Conservation (phyloP, 1,140 invertebrate species). For the Brachionus koreanus region DNA sequence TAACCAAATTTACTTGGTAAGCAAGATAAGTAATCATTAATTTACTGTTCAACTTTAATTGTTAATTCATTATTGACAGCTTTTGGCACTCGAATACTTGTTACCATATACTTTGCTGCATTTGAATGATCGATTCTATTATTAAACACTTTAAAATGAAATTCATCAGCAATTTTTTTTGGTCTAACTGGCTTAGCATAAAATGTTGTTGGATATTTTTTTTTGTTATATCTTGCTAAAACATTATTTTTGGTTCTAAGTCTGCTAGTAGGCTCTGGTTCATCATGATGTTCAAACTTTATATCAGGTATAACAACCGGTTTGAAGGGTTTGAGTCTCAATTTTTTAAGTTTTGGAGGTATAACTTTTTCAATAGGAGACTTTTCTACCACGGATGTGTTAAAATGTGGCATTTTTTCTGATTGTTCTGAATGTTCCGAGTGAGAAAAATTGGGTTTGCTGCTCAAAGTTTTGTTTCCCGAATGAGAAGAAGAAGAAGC, state of each 20-base stretch:
- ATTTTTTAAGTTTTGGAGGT: not conserved
- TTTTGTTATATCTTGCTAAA: slow-evolving; percentile 1
- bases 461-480: not conserved
- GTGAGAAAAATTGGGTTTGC: not conserved
- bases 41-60: not conserved
- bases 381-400: not conserved
- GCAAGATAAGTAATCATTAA: too few relatives aligned
- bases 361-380: not conserved
- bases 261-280: not conserved
- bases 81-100: slow-evolving; percentile 17
- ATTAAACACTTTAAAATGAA: not conserved
- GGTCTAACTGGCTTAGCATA: slow-evolving; percentile 22
- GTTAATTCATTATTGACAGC: not conserved
- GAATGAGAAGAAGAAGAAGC: not conserved
- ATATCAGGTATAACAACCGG: not conserved
- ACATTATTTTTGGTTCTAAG: not conserved
- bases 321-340: not conserved
- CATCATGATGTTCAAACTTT: not conserved
- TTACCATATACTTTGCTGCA: not conserved
- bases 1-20: too few relatives aligned
- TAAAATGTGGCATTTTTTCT: not conserved
- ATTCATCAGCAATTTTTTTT: not conserved
- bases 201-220: slow-evolving; percentile 7
- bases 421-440: not conserved
- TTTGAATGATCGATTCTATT: not conserved